Evolutionary conservation across 1,140 invertebrate genomes (phyloP).

Genomic region (Sycophila sp.): DNA sequence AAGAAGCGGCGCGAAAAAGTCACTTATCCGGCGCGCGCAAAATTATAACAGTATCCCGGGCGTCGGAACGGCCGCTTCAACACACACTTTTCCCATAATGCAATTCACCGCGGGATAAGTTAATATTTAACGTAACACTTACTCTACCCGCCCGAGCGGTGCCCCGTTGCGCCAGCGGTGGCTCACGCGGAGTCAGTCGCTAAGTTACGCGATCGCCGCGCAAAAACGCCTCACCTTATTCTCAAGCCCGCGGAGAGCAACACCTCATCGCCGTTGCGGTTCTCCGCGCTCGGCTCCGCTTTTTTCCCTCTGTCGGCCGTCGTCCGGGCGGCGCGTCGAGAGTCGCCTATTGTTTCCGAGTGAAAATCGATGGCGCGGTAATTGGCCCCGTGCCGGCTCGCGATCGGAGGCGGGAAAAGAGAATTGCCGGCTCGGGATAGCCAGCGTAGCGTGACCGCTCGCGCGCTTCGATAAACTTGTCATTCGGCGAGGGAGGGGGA

Average conservation of each 20-base stretch:
- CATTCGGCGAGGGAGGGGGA: no score
- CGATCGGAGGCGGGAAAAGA: background rate
- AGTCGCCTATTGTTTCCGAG: slow-evolving; percentile 32
- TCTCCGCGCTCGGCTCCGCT: background rate
- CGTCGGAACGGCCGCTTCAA: no score
- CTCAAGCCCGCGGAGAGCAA: background rate
- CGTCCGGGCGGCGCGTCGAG: background rate
- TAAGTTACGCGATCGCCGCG: slow-evolving; percentile 16
- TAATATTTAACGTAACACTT: slow-evolving; percentile 22
- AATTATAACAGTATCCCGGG: no score
- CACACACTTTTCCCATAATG: slow-evolving; percentile 3
- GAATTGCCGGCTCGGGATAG: slow-evolving; percentile 23
- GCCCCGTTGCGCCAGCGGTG: background rate
- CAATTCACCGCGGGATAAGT: slow-evolving; percentile 4
- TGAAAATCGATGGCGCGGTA: slow-evolving; percentile 35
- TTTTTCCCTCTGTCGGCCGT: background rate
- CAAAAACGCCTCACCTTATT: background rate
- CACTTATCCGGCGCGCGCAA: no score
- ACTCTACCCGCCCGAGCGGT: background rate
- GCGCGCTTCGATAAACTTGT: slow-evolving; percentile 40
- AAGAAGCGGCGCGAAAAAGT: no score
- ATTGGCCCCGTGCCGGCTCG: slow-evolving; percentile 13
- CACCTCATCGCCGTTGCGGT: slow-evolving; percentile 8
- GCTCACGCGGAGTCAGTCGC: background rate
- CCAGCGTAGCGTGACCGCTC: slow-evolving; percentile 37